These are phyloP conservation scores for Charanyca ferruginea DNA, from an alignment of 2,888 invertebrate species.

Conservation along the genomic window DNA sequence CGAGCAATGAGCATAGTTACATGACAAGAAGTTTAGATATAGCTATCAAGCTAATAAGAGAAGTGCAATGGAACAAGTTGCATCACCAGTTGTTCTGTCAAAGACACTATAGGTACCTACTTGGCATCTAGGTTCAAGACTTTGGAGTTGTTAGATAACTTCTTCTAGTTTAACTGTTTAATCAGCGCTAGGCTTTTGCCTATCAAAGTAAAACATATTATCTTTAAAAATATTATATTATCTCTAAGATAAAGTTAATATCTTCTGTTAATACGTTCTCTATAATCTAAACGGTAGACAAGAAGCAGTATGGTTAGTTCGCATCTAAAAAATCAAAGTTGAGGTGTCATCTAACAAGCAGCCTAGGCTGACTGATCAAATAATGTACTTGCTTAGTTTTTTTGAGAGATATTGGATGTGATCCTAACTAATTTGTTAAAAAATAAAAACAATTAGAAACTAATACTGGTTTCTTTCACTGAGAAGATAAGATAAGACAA, in stretches of 20 bases:
- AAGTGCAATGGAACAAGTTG: too few species aligned
- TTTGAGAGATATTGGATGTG: neutral
- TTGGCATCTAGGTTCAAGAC: neutral
- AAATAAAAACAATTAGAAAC: constrained; percentile 54
- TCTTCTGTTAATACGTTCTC: neutral
- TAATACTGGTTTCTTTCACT: constrained; percentile 77
- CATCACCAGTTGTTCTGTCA: too few species aligned
- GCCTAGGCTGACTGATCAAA: neutral
- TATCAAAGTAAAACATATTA: constrained; percentile 20
- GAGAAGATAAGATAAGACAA: constrained; percentile 87
- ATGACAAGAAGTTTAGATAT: too few species aligned
- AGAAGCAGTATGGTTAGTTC: neutral
- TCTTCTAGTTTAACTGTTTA: neutral
- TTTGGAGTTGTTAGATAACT: neutral
- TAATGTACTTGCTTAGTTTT: neutral
- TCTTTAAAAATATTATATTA: constrained; percentile 11
- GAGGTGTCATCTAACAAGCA: neutral
- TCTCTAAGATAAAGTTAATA: constrained; percentile 4
- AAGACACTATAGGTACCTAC: neutral
- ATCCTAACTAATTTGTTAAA: constrained; percentile 14
- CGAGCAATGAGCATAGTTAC: too few species aligned
- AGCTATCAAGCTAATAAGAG: too few species aligned
- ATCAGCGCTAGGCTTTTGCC: neutral
- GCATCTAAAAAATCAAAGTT: neutral
- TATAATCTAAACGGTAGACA: constrained; percentile 1